Base-by-base conservation (phyloP, 2,888 invertebrate species). In the Elysia crispata region DNA sequence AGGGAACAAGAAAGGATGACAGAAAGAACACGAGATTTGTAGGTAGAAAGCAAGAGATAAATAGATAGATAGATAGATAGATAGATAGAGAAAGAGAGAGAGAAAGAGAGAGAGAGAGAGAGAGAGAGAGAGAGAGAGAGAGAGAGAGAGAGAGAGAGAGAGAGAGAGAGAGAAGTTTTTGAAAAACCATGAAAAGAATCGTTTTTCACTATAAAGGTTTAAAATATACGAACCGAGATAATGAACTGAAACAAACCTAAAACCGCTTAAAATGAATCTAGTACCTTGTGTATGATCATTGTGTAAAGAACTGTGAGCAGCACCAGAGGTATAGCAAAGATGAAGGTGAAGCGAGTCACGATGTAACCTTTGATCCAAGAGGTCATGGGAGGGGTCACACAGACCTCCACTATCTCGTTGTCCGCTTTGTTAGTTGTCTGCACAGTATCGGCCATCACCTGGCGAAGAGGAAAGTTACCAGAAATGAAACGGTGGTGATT, bases 291-390 rank as follows among this genome's bases (percentile, higher is more conserved):
- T 25, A 87, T 86, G 54, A 84, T 86, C 30, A 82, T 75, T 1
- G 83, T 74, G 76, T 86, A 85, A 23, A 86, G 80, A 67, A 84
- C 76, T 23, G 84, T 74, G 31, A 85, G 77, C 67, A 87, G 78
- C 11, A 73, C 41, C 54, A 86, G 72, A 0, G 97, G 98, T 64
- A 97, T 92, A 87, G 96, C 94, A 93, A 97, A 97, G 94, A 97
- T 97, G 78, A 96, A 88, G 1, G 95, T 94, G 87, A 97, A 96
- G 23, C 79, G 49, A 13, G 25, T 60, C 85, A 97, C 94, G 93
- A 97, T 96, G 93, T 96, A 97, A 70, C 95, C 93, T 28, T 95
- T 95, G 66, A 95, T 94, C 95, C 97, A 96, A 89, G 95, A 94
- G 81, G 95, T 94, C 89, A 95, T 95, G 11, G 95, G 96, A 87